Conservation (phyloP, 2,797 vertebrate genomes). For the Calcarius lapponicus region DNA sequence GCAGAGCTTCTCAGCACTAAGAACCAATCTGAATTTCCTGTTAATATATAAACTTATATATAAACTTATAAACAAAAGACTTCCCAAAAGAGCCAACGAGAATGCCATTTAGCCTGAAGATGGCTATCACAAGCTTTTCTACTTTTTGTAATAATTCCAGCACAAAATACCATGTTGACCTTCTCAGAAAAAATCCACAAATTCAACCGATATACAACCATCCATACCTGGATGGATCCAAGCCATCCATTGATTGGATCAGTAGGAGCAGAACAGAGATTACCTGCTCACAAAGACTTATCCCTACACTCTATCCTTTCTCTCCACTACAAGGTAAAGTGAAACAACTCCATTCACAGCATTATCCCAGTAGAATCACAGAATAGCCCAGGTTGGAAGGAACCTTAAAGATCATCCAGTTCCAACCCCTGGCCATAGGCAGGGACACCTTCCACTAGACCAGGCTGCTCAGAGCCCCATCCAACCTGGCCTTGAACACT, state of each 20-base stretch:
- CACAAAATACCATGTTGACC: not conserved
- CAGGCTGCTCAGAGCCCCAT: not conserved
- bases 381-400: not conserved
- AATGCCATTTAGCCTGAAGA: not conserved
- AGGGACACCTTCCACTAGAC: not conserved
- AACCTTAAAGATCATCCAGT: not conserved
- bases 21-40: not conserved
- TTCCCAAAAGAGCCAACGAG: not conserved
- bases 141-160: not conserved
- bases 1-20: not conserved
- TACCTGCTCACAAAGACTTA: not conserved
- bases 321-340: not conserved
- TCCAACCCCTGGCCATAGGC: not conserved
- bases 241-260: not conserved
- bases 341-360: not conserved
- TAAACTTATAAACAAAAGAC: not conserved
- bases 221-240: not conserved
- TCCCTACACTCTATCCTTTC: not conserved
- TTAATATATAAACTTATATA: not conserved
- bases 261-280: not conserved
- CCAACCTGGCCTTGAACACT: not conserved
- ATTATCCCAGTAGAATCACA: not conserved
- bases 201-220: not conserved
- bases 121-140: not conserved
- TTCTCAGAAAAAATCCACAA: not conserved